Evolutionary conservation across 2,113 vertebrate genomes (phyloP).

Genomic region (Pelvicachromis taeniatus): DNA sequence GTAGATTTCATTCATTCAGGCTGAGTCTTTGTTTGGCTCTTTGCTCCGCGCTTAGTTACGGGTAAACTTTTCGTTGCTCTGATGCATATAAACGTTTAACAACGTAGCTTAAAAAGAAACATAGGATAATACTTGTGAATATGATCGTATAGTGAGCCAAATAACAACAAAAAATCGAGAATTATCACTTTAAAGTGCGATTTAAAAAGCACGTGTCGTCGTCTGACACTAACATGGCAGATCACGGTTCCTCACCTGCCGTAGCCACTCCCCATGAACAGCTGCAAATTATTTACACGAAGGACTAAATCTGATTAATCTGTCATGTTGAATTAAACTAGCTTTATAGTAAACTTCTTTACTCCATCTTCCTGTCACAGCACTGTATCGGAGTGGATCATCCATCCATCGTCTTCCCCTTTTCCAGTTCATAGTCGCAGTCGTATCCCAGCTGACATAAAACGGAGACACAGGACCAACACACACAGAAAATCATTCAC

Average conservation of each 20-base stretch:
- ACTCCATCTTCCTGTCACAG: too few relatives aligned
- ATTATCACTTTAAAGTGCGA: not conserved
- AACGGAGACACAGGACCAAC: too few relatives aligned
- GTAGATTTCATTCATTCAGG: not conserved
- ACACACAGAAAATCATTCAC: too few relatives aligned
- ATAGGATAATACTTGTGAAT: rapidly evolving
- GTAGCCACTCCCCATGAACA: too few relatives aligned
- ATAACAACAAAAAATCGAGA: not conserved
- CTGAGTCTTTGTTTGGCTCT: not conserved
- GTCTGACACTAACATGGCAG: not conserved
- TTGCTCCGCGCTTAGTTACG: rapidly evolving
- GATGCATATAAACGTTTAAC: rapidly evolving
- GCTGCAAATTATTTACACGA: too few relatives aligned
- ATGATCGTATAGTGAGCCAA: not conserved
- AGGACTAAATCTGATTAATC: too few relatives aligned
- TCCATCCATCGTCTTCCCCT: too few relatives aligned
- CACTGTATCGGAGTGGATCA: too few relatives aligned
- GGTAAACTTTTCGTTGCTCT: not conserved
- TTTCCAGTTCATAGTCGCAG: not conserved
- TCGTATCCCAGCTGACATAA: not conserved
- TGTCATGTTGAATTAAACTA: too few relatives aligned
- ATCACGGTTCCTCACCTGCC: too few relatives aligned
- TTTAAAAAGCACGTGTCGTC: not conserved
- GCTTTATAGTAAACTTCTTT: too few relatives aligned
- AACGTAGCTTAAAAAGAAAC: rapidly evolving